Conservation (phyloP, 2,797 vertebrate species). For the Caiman crocodilus region DNA sequence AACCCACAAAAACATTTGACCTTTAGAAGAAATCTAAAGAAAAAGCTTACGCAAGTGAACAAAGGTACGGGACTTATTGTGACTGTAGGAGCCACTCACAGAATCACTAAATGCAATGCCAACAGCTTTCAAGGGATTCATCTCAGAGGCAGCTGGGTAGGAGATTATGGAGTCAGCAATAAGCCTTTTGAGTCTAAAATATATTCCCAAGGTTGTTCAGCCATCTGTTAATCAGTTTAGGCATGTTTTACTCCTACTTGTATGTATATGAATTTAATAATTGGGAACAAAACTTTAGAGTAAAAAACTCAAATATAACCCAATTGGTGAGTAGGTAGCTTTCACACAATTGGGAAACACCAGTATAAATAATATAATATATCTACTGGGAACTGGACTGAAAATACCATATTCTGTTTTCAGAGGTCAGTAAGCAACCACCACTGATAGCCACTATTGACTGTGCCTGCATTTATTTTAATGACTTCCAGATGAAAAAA, state of each 20-base stretch:
- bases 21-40: background rate
- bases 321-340: rapidly evolving
- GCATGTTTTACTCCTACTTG: background rate
- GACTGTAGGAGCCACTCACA: background rate
- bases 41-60: background rate
- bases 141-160: background rate
- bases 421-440: background rate
- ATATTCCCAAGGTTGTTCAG: background rate
- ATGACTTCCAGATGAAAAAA: background rate
- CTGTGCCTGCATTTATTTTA: background rate
- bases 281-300: background rate
- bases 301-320: background rate
- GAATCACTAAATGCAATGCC: background rate
- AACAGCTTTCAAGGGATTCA: background rate
- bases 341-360: background rate
- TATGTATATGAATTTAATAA: background rate
- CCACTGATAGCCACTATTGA: background rate
- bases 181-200: background rate
- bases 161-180: background rate
- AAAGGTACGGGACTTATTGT: background rate
- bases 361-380: background rate
- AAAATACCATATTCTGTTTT: background rate
- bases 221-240: background rate
- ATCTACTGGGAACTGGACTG: rapidly evolving
- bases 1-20: background rate